Base-by-base conservation (phyloP, 2,797 vertebrate genomes). In the Sebastes matsubarae region DNA sequence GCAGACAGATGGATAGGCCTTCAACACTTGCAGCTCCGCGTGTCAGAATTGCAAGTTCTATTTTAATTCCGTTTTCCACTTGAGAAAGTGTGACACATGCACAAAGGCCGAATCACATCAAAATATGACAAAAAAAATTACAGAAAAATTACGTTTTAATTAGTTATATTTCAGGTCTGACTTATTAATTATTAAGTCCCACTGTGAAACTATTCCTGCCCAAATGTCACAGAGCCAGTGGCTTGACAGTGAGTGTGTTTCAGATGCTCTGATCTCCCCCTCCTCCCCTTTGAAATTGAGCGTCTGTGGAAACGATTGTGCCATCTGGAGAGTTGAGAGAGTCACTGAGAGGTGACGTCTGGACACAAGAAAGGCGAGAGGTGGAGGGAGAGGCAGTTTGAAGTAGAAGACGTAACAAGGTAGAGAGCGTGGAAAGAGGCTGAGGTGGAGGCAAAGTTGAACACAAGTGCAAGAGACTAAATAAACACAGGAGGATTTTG, bases 261-360 rank as follows among this genome's bases (percentile, higher is more conserved):
- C 68, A 70, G 79, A 85, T 65, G 77, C 85, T 86, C 80, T 64
- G 57, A 69, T 70, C 63, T 64, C 67, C 72, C 70, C 70, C 64
- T n/a, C 58, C 70, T 61, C 34, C 64, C 86, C 81, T 94, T 93
- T 93, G 89, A 93, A 90, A 89, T 79, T 32, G 75, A 85, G 81
- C 70, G 74, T 88, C 88, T 89, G 75, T 87, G 91, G 85, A 87
- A 81, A 85, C 64, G 74, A 83, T 77, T 73, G 72, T 77, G 86
- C 92, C 91, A 91, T 93, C 89, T 94, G 92, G 84, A 93, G 84
- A 77, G 85, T 68, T 81, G 86, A 83, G 79, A 87, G 46, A 82
- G 30, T 71, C 14, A 6, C 75, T 81, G 29, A 30, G 61, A 83
- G 72, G 78, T 79, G 72, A 24, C 14, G 80, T 89, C 80, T 89